These are phyloP conservation scores for Apteryx mantelli DNA, from an alignment of 2,113 vertebrate species.

Conservation along the genomic window DNA sequence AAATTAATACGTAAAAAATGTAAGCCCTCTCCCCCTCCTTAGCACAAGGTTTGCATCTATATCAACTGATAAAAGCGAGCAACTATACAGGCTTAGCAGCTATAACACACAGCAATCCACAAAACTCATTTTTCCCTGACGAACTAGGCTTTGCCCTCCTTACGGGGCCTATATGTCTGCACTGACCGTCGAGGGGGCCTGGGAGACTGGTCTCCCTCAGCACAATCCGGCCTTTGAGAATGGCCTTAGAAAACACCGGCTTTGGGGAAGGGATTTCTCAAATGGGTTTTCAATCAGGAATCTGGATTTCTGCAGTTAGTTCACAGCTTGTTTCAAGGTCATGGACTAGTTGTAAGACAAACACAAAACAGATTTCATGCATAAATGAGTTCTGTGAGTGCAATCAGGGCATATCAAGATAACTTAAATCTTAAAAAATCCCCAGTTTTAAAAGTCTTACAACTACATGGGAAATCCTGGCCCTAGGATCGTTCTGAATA, in stretches of 20 bases:
- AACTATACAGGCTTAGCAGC: background rate
- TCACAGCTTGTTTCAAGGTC: background rate
- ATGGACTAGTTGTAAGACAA: background rate
- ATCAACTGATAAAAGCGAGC: background rate
- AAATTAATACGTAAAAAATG: background rate
- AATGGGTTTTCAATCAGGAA: background rate
- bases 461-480: background rate
- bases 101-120: background rate
- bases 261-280: background rate
- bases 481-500: background rate
- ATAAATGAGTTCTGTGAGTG: background rate
- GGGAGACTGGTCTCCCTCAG: fast-evolving
- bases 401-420: background rate
- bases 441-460: background rate
- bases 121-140: background rate
- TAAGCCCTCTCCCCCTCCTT: background rate
- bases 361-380: background rate
- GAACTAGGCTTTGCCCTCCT: background rate
- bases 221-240: background rate
- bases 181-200: background rate
- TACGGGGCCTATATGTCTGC: background rate
- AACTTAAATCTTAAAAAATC: background rate
- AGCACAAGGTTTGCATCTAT: background rate
- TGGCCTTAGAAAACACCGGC: background rate
- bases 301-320: background rate